Evolutionary conservation across 1,140 invertebrate species (phyloP), one percentile per base, ranked within the genome.

Genomic region (Panulirus ornatus): DNA sequence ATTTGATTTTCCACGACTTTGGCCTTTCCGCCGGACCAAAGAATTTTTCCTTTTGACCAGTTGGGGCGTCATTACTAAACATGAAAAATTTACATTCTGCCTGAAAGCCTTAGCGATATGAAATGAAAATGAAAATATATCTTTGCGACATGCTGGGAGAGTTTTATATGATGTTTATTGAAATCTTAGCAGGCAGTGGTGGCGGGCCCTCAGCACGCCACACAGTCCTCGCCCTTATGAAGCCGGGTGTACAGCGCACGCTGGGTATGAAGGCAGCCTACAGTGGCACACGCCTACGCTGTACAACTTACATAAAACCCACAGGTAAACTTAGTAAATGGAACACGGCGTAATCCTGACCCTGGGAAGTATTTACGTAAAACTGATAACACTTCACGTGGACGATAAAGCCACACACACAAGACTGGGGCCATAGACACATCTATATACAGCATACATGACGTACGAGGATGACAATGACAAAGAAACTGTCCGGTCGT

Each of bases 101-200:
- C 85, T 88, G 85, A 88, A 88, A 81, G 87, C 87, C 66, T 82
- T 38, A n/a, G 87, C 87, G 87, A 88, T 88, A 83, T 82, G 87
- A 88, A 88, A 88, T 88, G 87, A 81, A 88, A 88, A 73, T 87
- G 75, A 79, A 87, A 87, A 63, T 40, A 73, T 85, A 54, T 75
- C 44, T 70, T 66, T 51, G 54, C 36, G 76, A 88, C 75, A 44
- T 81, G 54, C 19, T 79, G 85, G 19, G 40, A 44, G 63, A 30
- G 19, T 66, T 70, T 63, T 70, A 47, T 44, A 71, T 44, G 51
- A 47, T 79, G 58, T 81, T 66, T 88, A 88, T 86, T 86, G 84
- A 86, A 86, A 86, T 78, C 71, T 47, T 78, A 42, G 82, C 66
- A 44, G 47, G 30, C 40, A 54, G 58, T 30, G 82, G 58, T 70